phyloP scores from a whole-genome alignment of 1,140 invertebrate genomes.

The Brevipalpus yothersi region DNA sequence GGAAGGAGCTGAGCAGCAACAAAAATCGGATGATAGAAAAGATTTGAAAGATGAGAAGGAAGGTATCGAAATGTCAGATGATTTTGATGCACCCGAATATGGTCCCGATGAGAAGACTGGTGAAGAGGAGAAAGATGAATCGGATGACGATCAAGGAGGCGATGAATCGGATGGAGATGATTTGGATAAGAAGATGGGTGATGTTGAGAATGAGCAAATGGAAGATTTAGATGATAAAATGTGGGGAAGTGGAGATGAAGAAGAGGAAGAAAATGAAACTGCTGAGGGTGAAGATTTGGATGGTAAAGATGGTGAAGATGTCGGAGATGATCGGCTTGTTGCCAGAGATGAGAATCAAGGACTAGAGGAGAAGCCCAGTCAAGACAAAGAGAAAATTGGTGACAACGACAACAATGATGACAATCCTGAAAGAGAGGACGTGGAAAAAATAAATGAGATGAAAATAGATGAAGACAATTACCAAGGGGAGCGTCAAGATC shows the following conservation, averaged over 20 bases:
- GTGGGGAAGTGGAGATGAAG: constrained; percentile 45
- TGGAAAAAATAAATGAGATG: constrained; percentile 30
- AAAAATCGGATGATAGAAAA: constrained; percentile 21
- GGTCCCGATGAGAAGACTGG: constrained; percentile 44
- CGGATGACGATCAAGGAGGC: constrained; percentile 46
- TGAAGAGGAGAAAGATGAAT: constrained; percentile 33
- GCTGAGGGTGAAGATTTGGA: constrained; percentile 5
- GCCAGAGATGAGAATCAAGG: constrained; percentile 22
- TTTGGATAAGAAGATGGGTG: constrained; percentile 34
- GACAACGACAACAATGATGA: constrained; percentile 9
- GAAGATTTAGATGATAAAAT: constrained; percentile 28
- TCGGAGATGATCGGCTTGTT: constrained; percentile 15
- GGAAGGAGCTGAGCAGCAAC: constrained; percentile 35
- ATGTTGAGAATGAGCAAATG: constrained; percentile 9
- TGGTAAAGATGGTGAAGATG: constrained; percentile 9
- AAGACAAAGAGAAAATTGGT: constrained; percentile 23
- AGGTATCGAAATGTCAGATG: constrained; percentile 75
- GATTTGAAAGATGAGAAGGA: constrained; percentile 53
- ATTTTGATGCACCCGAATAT: constrained; percentile 62
- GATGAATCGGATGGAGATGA: constrained; percentile 48
- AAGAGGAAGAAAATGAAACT: constrained; percentile 10
- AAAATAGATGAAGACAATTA: constrained; percentile 13
- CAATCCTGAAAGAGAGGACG: constrained; percentile 7
- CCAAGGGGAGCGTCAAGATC: constrained; percentile 13
- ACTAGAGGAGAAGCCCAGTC: not conserved